Conservation (phyloP, 1,140 invertebrate genomes). For the Cheumatopsyche charites region DNA sequence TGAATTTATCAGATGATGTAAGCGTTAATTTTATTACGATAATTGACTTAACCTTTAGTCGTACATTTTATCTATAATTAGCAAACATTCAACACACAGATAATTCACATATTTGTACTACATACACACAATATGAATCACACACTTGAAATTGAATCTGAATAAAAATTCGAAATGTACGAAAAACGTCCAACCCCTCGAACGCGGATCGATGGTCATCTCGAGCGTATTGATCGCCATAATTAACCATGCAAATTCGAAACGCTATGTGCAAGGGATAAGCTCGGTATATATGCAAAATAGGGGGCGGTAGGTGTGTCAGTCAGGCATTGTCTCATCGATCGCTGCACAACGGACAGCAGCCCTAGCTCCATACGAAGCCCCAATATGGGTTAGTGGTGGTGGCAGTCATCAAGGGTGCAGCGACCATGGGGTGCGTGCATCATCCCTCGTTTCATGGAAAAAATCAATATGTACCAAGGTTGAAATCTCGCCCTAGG, state of each 20-base stretch:
- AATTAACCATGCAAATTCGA: conserved; percentile 17
- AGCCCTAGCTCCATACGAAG: not conserved
- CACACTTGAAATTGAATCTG: too few species aligned
- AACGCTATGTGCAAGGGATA: not conserved
- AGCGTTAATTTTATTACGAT: too few species aligned
- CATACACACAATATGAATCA: too few species aligned
- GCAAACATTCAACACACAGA: too few species aligned
- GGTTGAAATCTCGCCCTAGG: not conserved
- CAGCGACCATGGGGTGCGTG: conserved; percentile 7
- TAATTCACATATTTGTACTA: too few species aligned
- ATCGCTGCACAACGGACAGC: not conserved
- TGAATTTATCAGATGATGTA: too few species aligned
- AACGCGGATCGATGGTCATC: not conserved
- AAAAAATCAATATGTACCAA: conserved; percentile 28
- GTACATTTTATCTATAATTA: too few species aligned
- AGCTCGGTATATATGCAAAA: conserved; percentile 29
- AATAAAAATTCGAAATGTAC: too few species aligned
- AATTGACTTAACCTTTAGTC: too few species aligned
- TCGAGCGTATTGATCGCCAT: not conserved
- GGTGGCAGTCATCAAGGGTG: conserved; percentile 22
- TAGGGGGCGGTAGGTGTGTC: conserved; percentile 33
- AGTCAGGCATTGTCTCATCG: conserved; percentile 36
- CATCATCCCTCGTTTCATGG: conserved; percentile 4
- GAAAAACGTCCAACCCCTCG: not conserved
- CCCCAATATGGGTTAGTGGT: conserved; percentile 33